Base-by-base conservation (phyloP, 1,140 invertebrate genomes). In the Heliconius congener region DNA sequence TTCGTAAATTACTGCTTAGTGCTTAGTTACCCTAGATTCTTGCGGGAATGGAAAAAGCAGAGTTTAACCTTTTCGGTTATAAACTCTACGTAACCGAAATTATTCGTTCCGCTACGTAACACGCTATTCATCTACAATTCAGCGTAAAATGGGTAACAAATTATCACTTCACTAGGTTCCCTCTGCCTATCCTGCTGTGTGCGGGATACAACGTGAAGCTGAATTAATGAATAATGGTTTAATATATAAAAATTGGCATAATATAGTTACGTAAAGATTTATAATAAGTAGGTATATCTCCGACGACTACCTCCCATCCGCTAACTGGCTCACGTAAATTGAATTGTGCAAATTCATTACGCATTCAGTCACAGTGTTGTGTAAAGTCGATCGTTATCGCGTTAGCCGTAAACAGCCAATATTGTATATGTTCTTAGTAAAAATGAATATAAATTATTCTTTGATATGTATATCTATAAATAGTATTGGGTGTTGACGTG, bases 331-430 rank as follows among this genome's bases (percentile, higher is more conserved):
- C 76, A 77, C 81, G 70, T 82, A 83, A 80, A 81, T 82, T 83
- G 66, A 82, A 83, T 80, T 83, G 81, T 82, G 78, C 81, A 82
- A 83, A 82, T 30, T 82, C 81, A 85, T 88, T 84, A 84, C 81
- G 83, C 79, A 86, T 84, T 74, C 78, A 71, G 57, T 66, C 11
- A 66, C 30, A 66, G 60, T 46, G 46, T 79, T 79, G 78, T 79
- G 78, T 79, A 75, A 84, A 82, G 70, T 75, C 39, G 81, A 81
- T 82, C 78, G 73, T 82, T 81, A 82, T 86, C 81, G 80, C 50
- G 74, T 81, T 81, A 79, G 80, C 77, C 78, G 83, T 85, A 83
- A 84, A 81, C 71, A 42, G 77, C 73, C 84, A 86, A 81, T 84
- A 50, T 73, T 73, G 50, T 16, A 8, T 73, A 73, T 73, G 2